A percentile compares a stretch with the other conserved stretches of the same genome.
Evolutionary conservation across 2,113 vertebrate species (phyloP).

Genomic region (Rhegmatorhina hoffmannsi): DNA sequence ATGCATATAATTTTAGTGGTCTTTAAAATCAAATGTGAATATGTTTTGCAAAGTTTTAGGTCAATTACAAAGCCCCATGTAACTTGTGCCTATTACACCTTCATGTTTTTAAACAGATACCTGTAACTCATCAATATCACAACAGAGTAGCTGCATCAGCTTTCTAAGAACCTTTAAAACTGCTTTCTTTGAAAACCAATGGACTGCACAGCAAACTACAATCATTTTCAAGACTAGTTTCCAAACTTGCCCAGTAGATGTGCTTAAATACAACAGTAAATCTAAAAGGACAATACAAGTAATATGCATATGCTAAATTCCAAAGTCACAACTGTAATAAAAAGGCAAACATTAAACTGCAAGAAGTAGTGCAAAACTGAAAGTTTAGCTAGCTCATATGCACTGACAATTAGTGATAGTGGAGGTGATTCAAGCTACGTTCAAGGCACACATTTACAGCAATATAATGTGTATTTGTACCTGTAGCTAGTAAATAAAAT

Average conservation of each 20-base stretch:
- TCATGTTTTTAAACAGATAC: conserved; percentile 78
- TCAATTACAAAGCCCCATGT: conserved; percentile 76
- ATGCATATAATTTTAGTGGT: conserved; percentile 92
- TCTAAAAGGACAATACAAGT: conserved; percentile 23
- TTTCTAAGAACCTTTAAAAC: conserved; percentile 72
- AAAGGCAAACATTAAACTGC: conserved; percentile 35
- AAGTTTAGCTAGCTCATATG: conserved; percentile 69
- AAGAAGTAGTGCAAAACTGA: conserved; percentile 50
- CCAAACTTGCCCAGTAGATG: conserved; percentile 68
- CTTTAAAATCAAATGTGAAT: conserved; percentile 88
- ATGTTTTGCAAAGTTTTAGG: conserved; percentile 83
- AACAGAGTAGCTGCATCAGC: conserved; percentile 77
- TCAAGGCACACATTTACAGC: conserved; percentile 61
- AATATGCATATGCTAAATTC: conserved; percentile 57
- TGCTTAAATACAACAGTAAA: conserved; percentile 65
- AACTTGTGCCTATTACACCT: conserved; percentile 76
- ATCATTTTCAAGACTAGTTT: conserved; percentile 60
- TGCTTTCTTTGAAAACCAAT: conserved; percentile 69
- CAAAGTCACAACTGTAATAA: conserved; percentile 48
- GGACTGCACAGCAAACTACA: conserved; percentile 67
- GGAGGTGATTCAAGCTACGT: conserved; percentile 61
- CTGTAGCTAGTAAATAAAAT: conserved; percentile 70
- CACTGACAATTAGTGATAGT: conserved; percentile 50
- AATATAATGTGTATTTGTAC: conserved; percentile 51
- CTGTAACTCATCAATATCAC: conserved; percentile 82